Conservation (phyloP, 1,140 invertebrate genomes). For the Bombus soroeensis region DNA sequence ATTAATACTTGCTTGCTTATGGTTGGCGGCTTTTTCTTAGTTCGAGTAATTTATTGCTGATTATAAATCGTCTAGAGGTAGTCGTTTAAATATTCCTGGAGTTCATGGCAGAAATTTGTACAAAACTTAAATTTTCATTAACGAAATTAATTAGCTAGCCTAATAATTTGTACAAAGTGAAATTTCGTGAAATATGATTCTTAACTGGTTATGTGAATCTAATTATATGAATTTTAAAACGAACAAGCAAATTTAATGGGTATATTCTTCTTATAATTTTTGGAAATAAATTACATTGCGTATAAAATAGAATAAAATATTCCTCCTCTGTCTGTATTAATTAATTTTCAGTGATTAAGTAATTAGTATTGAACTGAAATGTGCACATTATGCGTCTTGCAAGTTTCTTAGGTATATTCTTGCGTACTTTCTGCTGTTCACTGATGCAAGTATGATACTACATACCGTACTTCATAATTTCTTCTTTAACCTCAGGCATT, state of each 20-base stretch:
- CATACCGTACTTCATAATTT: background rate
- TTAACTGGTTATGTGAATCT: background rate
- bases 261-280: background rate
- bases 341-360: background rate
- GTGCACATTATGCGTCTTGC: background rate
- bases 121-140: background rate
- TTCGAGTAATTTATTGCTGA: background rate
- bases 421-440: too few relatives aligned
- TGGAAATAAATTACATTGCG: background rate
- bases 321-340: too few relatives aligned
- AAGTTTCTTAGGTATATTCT: background rate
- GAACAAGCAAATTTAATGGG: too few relatives aligned
- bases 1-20: conserved; percentile 15
- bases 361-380: background rate
- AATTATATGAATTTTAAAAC: background rate
- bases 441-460: background rate
- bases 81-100: background rate
- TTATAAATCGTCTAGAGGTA: conserved; percentile 4
- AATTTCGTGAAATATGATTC: background rate
- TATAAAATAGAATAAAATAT: too few relatives aligned
- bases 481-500: background rate
- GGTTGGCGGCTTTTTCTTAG: background rate
- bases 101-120: background rate
- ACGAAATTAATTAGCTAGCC: background rate
- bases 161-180: background rate